Evolutionary conservation across 1,140 invertebrate genomes (phyloP).

Genomic region (Semibalanus balanoides): DNA sequence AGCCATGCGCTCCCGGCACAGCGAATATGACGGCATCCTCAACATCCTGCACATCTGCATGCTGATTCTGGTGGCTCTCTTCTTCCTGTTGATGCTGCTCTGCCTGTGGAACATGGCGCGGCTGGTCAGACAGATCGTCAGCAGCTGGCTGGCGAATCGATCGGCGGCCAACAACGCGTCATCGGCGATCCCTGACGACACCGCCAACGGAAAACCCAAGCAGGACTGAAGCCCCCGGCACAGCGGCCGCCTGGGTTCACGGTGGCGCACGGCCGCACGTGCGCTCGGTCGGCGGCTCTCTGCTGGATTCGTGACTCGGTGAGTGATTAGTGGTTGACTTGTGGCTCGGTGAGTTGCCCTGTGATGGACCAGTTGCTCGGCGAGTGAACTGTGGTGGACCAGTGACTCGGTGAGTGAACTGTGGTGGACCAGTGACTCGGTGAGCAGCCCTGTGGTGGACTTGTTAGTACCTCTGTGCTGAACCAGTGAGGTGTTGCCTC

Average conservation of each 20-base stretch:
- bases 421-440: neutral
- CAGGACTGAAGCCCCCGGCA: neutral
- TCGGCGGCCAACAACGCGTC: neutral
- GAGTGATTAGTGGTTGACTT: too few species aligned
- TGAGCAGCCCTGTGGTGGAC: too few species aligned
- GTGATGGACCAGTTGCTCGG: too few species aligned
- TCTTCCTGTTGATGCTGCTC: neutral
- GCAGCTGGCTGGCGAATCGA: neutral
- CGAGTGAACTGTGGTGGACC: too few species aligned
- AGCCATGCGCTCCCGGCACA: conserved; percentile 32
- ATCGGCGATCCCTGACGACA: neutral
- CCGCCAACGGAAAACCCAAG: neutral
- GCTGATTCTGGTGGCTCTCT: neutral
- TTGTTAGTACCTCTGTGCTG: too few species aligned
- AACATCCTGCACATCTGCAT: neutral
- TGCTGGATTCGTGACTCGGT: too few species aligned
- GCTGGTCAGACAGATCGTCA: neutral
- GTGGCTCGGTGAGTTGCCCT: too few species aligned
- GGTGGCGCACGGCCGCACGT: too few species aligned
- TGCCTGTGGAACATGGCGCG: neutral
- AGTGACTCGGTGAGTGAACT: neutral
- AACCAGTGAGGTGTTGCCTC: neutral
- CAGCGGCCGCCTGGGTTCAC: too few species aligned
- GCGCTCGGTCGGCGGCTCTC: too few species aligned
- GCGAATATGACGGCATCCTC: neutral